Base-by-base conservation (phyloP, 2,888 invertebrate species). In the Ferdinandea cuprea region DNA sequence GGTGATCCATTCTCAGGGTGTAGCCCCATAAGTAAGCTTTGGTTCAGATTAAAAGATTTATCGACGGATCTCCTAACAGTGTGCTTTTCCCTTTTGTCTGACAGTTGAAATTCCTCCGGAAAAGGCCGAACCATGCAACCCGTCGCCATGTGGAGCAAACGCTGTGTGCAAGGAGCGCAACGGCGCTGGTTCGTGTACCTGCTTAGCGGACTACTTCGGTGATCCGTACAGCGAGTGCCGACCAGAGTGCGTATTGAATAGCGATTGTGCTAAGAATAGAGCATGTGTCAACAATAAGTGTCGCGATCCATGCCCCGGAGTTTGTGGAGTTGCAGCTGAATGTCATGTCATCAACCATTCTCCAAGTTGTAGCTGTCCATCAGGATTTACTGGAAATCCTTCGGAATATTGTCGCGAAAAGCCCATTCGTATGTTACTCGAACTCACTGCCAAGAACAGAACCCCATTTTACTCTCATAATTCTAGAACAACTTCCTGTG, bases 271-370 rank as follows among this genome's bases (percentile, higher is more conserved):
- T 32, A 93, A 93, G 85, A 93, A 94, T 86, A 95, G 93, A 87
- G 95, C 97, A 59, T 98, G 97, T 88, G 92, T 95, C 21, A 96
- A 96, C 89, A 96, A 96, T 88, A 96, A 97, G 92, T 97, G 97
- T 88, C 92, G 93, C 79, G 94, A 96, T 91, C 96, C 97, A 17
- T 97, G 97, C 88, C 93, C 94, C 61, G 95, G 95, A 77, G 95
- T 94, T 17, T 97, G 97, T 89, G 97, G 97, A 6, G 91, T 94
- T 21, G 95, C 94, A 87, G 95, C 97, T 0, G 94, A 94, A 85
- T 97, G 97, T 87, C 93, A 93, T 77, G 96, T 96, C 25, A 92
- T 94, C 46, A 96, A 97, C 91, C 97, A 97, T 87, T 94, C 95
- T 6, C 96, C 97, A 19, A 93, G 95, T 50, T 97, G 97, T 89